Evolutionary conservation across 2,797 vertebrate genomes (phyloP).

Genomic region (Sandelia bainsii): DNA sequence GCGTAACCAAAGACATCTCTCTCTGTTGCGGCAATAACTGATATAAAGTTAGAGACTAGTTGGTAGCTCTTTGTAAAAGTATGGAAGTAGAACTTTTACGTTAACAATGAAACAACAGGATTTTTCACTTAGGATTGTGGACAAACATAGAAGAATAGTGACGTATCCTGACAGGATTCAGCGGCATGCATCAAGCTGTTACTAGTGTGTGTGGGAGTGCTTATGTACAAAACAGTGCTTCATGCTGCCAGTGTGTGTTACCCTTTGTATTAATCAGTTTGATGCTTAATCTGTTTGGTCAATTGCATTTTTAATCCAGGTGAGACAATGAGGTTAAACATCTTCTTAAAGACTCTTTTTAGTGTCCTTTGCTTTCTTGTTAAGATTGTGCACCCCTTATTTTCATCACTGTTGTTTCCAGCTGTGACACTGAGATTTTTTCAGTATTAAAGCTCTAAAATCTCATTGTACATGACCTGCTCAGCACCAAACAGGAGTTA

Average conservation of each 20-base stretch:
- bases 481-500: neutral
- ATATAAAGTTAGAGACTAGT: constrained; percentile 7
- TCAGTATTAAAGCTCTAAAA: neutral
- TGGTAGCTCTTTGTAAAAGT: neutral
- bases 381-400: neutral
- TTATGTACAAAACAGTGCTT: neutral
- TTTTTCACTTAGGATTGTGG: neutral
- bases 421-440: neutral
- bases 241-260: neutral
- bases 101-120: constrained; percentile 1
- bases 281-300: neutral
- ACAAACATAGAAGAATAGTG: neutral
- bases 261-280: neutral
- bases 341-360: too few species aligned
- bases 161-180: neutral
- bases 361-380: neutral
- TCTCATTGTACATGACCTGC: neutral
- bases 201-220: neutral
- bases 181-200: neutral
- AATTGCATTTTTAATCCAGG: constrained; percentile 2
- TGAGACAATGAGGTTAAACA: neutral
- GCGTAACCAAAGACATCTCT: constrained; percentile 12
- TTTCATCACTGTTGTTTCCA: constrained; percentile 16
- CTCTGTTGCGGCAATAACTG: neutral
- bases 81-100: neutral